Percentiles rank a stretch among this genome's conserved stretches.
These are phyloP conservation scores for Eupithecia subumbrata DNA, from an alignment of 2,888 invertebrate genomes.

Conservation along the genomic window DNA sequence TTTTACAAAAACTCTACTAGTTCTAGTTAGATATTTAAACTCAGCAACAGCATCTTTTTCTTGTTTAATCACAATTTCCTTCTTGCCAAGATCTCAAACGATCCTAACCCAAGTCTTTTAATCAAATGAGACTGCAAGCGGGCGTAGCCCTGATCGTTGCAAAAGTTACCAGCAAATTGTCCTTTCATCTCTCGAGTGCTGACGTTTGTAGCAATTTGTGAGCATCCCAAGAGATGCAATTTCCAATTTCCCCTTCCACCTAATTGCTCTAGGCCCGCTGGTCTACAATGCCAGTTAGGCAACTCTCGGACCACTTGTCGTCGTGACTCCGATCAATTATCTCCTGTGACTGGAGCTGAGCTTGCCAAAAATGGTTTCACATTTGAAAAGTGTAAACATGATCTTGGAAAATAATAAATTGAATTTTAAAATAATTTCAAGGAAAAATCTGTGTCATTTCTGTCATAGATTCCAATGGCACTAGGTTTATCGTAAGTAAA, in stretches of 20 bases:
- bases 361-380: conserved; percentile 34
- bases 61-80: neutral
- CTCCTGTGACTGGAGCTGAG: conserved; percentile 45
- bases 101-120: neutral
- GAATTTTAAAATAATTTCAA: too few species aligned
- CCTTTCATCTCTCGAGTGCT: conserved; percentile 66
- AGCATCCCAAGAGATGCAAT: conserved; percentile 78
- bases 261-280: conserved; percentile 65
- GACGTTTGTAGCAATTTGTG: conserved; percentile 75
- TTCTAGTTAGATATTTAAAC: neutral
- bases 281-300: conserved; percentile 63
- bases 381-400: neutral
- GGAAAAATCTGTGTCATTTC: neutral
- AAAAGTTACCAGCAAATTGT: conserved; percentile 59
- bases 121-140: neutral
- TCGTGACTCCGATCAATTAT: conserved; percentile 61
- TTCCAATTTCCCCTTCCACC: conserved; percentile 76
- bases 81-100: neutral
- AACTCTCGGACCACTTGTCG: conserved; percentile 57
- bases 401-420: too few species aligned
- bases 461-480: neutral
- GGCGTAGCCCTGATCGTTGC: neutral
- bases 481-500: neutral
- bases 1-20: neutral
- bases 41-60: neutral